Percentiles rank a stretch among this genome's conserved stretches.
phyloP scores from a whole-genome alignment of 1,140 invertebrate genomes.

The Bombus confusus region DNA sequence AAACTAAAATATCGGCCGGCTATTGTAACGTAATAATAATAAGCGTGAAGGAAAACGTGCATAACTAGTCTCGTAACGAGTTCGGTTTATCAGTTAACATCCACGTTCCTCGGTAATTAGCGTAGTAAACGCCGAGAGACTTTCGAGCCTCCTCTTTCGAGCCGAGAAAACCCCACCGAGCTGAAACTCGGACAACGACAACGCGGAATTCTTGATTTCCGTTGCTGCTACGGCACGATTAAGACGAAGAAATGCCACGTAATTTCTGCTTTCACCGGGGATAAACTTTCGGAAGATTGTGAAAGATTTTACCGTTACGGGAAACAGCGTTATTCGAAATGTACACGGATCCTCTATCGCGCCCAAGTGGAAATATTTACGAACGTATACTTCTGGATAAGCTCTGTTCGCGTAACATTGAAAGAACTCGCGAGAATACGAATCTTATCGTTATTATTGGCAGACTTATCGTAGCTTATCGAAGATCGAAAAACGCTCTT shows the following conservation, averaged over 20 bases:
- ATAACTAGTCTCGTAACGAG: background rate
- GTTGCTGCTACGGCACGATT: constrained; percentile 15
- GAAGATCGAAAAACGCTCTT: background rate
- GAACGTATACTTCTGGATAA: background rate
- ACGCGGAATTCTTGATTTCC: constrained; percentile 11
- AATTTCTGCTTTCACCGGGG: constrained; percentile 42
- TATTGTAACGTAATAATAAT: background rate
- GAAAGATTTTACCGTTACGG: constrained; percentile 39
- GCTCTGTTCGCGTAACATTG: no score
- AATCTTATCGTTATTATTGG: background rate
- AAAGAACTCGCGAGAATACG: background rate
- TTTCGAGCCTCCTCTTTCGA: background rate
- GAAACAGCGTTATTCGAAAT: background rate
- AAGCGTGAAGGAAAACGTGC: background rate
- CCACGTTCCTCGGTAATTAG: background rate
- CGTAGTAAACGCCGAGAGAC: background rate
- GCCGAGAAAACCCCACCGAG: background rate
- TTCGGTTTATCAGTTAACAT: background rate
- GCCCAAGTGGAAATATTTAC: constrained; percentile 1
- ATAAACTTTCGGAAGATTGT: constrained; percentile 37
- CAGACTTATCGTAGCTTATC: constrained; percentile 59
- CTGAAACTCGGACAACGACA: constrained; percentile 2
- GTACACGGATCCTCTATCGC: background rate
- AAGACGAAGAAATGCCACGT: constrained; percentile 7
- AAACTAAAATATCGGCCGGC: background rate